phyloP scores from a whole-genome alignment of 2,113 vertebrate species.

The Haliaeetus leucogaster region DNA sequence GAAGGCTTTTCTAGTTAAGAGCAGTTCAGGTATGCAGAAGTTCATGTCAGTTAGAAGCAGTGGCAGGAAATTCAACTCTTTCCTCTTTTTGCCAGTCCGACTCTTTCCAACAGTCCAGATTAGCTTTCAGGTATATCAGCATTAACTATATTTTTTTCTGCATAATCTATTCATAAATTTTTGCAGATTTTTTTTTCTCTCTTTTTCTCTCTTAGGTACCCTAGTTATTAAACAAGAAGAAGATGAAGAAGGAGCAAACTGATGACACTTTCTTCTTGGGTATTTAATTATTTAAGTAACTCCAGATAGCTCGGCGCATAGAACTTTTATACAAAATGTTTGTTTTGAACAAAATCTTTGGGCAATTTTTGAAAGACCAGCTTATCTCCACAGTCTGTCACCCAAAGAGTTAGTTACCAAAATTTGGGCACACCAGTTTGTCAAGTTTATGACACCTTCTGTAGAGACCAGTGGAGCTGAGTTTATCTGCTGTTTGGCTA shows the following conservation, averaged over 20 bases:
- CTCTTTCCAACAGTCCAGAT: neutral
- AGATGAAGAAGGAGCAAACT: constrained; percentile 75
- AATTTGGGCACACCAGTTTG: neutral
- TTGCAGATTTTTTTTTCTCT: neutral
- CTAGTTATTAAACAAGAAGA: constrained; percentile 78
- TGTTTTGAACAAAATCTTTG: constrained; percentile 69
- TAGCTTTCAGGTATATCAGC: neutral
- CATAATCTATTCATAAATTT: neutral
- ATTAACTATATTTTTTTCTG: neutral
- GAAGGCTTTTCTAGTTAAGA: neutral
- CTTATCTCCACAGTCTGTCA: constrained; percentile 25
- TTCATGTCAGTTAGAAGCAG: neutral
- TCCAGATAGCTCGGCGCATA: constrained; percentile 52
- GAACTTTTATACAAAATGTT: constrained; percentile 68
- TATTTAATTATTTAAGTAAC: constrained; percentile 73
- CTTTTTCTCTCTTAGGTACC: constrained; percentile 60
- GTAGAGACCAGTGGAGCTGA: constrained; percentile 34
- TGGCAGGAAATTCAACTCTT: neutral
- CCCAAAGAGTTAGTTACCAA: constrained; percentile 55
- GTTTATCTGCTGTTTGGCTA: constrained; percentile 7
- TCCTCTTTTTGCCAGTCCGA: neutral
- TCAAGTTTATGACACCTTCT: constrained; percentile 10
- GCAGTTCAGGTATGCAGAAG: neutral
- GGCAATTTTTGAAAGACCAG: constrained; percentile 44
- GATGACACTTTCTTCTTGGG: constrained; percentile 25